Evolutionary conservation across 2,797 vertebrate species (phyloP), one percentile per base, ranked within the genome.

Genomic region (Hirundo rustica): DNA sequence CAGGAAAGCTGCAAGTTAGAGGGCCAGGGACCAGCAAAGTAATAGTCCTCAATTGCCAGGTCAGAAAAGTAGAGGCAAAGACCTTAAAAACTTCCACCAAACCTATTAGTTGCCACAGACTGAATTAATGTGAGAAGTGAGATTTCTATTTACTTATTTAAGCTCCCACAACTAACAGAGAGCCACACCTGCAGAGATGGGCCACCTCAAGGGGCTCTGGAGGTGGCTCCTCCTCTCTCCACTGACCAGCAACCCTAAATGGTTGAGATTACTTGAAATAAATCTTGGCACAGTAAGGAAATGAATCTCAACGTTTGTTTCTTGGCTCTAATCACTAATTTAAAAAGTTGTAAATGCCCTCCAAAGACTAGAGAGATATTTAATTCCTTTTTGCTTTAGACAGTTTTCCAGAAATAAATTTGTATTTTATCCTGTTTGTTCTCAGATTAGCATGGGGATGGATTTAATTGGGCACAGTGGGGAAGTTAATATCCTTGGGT

Each of bases 391-490:
- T 92, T 79, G 54, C 89, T 88, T 95, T 77, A 86, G 74, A 94
- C 42, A 79, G 45, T 74, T 92, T 97, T 95, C 77, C 77, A 96
- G 91, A 96, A 94, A 95, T 86, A 92, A 90, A 92, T 93, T 87
- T 51, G 30, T 90, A 74, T 92, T 92, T 95, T 92, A 88, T 85
- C 92, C 88, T 96, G 80, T 95, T 96, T 95, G 95, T 95, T 96
- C 96, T 95, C 73, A 88, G 88, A 96, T 93, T 92, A 92, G 66
- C 88, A 92, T 67, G 73, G 79, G 87, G 27, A 94, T 93, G 83
- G 74, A 68, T 92, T 97, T 96, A 96, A 96, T 97, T 97, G 77
- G 91, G 92, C 95, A 92, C 93, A 93, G 89, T 82, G 88, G 93
- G 91, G 71, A 94, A 96, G 89, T 88, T 93, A 93, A 96, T 94